phyloP scores from a whole-genome alignment of 2,888 invertebrate genomes.

The Furcula furcula region DNA sequence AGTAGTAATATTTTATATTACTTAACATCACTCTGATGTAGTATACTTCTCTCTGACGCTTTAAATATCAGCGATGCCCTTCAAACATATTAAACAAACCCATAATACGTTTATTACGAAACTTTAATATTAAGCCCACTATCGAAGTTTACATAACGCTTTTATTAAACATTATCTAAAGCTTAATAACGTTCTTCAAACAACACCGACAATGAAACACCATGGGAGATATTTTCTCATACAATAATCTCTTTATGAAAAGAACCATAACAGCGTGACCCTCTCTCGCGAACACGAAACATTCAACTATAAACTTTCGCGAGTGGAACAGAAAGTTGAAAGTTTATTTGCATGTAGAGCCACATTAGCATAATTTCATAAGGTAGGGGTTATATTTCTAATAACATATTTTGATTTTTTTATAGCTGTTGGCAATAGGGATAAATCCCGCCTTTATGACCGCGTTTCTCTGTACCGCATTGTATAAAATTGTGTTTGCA shows the following conservation, averaged over 20 bases:
- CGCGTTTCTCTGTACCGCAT: slow-evolving; percentile 18
- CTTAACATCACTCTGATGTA: too few relatives aligned
- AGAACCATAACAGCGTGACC: slow-evolving; percentile 44
- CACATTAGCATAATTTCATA: slow-evolving; percentile 74
- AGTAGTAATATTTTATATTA: too few relatives aligned
- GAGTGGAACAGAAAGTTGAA: not conserved
- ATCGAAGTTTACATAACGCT: slow-evolving; percentile 45
- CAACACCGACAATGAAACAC: slow-evolving; percentile 59
- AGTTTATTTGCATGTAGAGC: not conserved
- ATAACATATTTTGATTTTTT: slow-evolving; percentile 74
- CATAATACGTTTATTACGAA: slow-evolving; percentile 6
- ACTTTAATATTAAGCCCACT: slow-evolving; percentile 22
- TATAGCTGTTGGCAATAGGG: too few relatives aligned
- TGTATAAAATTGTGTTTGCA: slow-evolving; percentile 20
- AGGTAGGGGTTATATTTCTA: slow-evolving; percentile 68
- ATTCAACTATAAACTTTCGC: slow-evolving; percentile 8
- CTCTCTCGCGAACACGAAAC: slow-evolving; percentile 22
- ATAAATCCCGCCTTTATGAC: slow-evolving; percentile 30
- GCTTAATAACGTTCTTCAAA: slow-evolving; percentile 43
- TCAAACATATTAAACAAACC: not conserved
- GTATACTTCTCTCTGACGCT: too few relatives aligned
- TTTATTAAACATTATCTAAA: slow-evolving; percentile 58
- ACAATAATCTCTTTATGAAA: slow-evolving; percentile 63
- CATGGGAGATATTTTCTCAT: slow-evolving; percentile 59
- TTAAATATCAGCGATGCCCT: too few relatives aligned